Evolutionary conservation across 2,888 invertebrate genomes (phyloP).

Genomic region (Hypena proboscidalis): DNA sequence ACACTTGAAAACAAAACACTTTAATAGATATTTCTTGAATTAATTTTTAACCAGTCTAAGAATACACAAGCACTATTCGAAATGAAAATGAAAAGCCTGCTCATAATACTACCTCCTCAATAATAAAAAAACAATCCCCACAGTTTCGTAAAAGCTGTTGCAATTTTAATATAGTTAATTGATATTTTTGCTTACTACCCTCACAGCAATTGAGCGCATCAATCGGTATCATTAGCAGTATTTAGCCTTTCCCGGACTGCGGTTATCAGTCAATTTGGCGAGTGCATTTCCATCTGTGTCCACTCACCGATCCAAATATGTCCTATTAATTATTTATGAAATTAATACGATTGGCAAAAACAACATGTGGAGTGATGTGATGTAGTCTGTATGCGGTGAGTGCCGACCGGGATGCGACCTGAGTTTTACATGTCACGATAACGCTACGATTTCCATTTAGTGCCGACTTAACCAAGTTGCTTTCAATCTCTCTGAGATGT

Average conservation of each 20-base stretch:
- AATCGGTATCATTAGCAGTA: constrained; percentile 80
- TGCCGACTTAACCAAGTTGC: no score
- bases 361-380: constrained; percentile 47
- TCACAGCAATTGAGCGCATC: constrained; percentile 54
- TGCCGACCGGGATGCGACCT: no score
- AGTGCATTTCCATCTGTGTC: constrained; percentile 78
- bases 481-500: no score
- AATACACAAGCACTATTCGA: no score
- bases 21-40: no score
- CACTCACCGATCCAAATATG: constrained; percentile 72
- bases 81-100: no score
- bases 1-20: no score
- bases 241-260: constrained; percentile 81
- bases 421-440: no score
- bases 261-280: constrained; percentile 83
- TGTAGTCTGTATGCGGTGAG: constrained; percentile 39
- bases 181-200: constrained; percentile 23
- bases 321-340: constrained; percentile 81
- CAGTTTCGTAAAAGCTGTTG: not conserved
- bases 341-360: constrained; percentile 76
- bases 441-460: no score
- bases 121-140: constrained; percentile 7
- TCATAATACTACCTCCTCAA: not conserved
- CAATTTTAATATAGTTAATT: constrained; percentile 29
- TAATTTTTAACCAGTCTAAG: no score